These are phyloP conservation scores for Trematomus bernacchii DNA, from an alignment of 2,797 vertebrate species.

Conservation along the genomic window DNA sequence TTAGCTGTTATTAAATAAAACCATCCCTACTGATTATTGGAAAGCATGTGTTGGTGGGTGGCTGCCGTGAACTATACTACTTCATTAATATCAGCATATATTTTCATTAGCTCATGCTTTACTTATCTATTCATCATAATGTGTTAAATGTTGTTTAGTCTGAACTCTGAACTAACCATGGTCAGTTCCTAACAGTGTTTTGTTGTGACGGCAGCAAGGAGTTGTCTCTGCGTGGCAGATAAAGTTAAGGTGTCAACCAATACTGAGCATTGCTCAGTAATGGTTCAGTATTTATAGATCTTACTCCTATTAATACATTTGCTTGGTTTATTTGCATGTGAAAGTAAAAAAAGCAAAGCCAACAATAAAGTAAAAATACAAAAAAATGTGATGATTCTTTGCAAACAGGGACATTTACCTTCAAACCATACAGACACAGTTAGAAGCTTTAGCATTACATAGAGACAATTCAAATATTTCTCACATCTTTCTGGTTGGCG, in stretches of 20 bases:
- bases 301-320: background rate
- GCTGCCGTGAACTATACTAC: background rate
- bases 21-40: background rate
- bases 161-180: background rate
- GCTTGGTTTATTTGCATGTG: background rate
- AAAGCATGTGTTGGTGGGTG: background rate
- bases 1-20: slow-evolving; percentile 7
- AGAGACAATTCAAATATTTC: too few species aligned
- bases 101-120: slow-evolving; percentile 1
- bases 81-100: background rate
- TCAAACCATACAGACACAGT: too few species aligned
- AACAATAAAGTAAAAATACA: background rate
- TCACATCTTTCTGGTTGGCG: too few species aligned
- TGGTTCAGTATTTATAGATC: background rate
- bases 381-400: background rate
- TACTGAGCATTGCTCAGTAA: too few species aligned
- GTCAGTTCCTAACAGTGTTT: background rate
- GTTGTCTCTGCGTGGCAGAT: background rate
- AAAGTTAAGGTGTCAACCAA: background rate
- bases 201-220: background rate
- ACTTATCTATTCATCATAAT: background rate
- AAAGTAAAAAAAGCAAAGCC: background rate
- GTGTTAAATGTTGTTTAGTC: background rate
- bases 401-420: too few species aligned
- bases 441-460: too few species aligned